A percentile compares a stretch with the other conserved stretches of the same genome.
These are phyloP conservation scores for Phortica okadai DNA, from an alignment of 2,888 invertebrate genomes.

Conservation along the genomic window DNA sequence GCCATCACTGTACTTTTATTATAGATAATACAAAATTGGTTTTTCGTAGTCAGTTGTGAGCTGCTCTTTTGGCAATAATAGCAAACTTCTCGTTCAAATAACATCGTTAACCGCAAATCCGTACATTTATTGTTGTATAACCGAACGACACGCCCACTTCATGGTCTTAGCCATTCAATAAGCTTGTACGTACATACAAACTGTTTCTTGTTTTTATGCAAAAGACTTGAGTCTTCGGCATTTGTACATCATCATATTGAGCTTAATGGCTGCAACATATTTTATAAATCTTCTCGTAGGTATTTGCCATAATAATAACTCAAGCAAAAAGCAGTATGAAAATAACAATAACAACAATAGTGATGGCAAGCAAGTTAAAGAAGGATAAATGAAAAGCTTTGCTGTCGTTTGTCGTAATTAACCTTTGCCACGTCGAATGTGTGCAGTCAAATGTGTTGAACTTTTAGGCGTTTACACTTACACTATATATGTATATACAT, in stretches of 20 bases:
- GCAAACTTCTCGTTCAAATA: not conserved
- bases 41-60: not conserved
- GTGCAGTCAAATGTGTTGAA: conserved; percentile 24
- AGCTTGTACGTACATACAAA: not conserved
- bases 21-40: not conserved
- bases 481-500: conserved; percentile 27
- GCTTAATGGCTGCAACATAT: conserved; percentile 11
- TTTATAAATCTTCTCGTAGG: not conserved
- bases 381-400: not conserved
- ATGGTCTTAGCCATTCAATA: too few relatives aligned
- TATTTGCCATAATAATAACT: not conserved
- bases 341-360: not conserved
- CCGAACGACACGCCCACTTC: not conserved
- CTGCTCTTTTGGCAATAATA: not conserved
- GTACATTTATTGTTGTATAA: not conserved
- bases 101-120: not conserved
- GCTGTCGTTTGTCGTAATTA: conserved; percentile 56
- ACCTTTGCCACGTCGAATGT: conserved; percentile 58
- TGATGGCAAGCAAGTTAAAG: not conserved
- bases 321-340: not conserved
- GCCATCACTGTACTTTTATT: not conserved
- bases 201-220: not conserved
- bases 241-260: not conserved
- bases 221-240: not conserved
- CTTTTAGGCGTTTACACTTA: not conserved